These are phyloP conservation scores for Formica aserva DNA, from an alignment of 2,888 invertebrate species.

Conservation along the genomic window DNA sequence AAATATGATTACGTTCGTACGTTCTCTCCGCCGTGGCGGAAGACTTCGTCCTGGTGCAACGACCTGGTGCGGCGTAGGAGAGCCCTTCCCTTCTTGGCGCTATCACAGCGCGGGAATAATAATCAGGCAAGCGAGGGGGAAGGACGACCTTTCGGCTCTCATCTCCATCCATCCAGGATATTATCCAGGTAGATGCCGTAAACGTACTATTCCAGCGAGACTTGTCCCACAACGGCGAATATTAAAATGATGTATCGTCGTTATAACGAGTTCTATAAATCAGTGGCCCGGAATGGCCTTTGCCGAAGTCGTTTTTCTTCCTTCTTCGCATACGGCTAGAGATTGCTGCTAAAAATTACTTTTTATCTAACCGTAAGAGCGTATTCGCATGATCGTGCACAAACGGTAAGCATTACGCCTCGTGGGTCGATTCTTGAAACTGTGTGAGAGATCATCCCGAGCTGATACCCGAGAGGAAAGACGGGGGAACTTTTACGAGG, in stretches of 20 bases:
- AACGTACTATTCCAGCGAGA: conserved; percentile 35
- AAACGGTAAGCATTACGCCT: conserved; percentile 6
- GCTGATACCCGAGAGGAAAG: conserved; percentile 22
- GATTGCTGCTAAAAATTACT: background rate
- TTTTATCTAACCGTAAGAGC: background rate
- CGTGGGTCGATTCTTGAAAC: background rate
- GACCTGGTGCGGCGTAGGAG: conserved; percentile 67
- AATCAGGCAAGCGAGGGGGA: conserved; percentile 58
- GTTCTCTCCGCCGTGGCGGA: conserved; percentile 49
- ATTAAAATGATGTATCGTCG: conserved; percentile 48
- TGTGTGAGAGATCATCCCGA: conserved; percentile 33
- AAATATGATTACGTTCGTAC: conserved; percentile 70
- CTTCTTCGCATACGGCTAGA: background rate
- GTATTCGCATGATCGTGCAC: conserved; percentile 13
- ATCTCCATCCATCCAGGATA: conserved; percentile 50
- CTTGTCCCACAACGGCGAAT: conserved; percentile 41
- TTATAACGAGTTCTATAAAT: conserved; percentile 49
- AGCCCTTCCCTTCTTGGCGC: conserved; percentile 68
- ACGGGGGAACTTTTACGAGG: background rate
- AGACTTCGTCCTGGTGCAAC: conserved; percentile 67
- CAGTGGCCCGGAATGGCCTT: conserved; percentile 3
- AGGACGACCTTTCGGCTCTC: conserved; percentile 57
- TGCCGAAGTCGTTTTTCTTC: background rate
- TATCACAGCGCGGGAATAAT: conserved; percentile 64
- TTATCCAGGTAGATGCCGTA: conserved; percentile 45